Base-by-base conservation (phyloP, 2,888 invertebrate species). In the Gandaritis pyraliata region DNA sequence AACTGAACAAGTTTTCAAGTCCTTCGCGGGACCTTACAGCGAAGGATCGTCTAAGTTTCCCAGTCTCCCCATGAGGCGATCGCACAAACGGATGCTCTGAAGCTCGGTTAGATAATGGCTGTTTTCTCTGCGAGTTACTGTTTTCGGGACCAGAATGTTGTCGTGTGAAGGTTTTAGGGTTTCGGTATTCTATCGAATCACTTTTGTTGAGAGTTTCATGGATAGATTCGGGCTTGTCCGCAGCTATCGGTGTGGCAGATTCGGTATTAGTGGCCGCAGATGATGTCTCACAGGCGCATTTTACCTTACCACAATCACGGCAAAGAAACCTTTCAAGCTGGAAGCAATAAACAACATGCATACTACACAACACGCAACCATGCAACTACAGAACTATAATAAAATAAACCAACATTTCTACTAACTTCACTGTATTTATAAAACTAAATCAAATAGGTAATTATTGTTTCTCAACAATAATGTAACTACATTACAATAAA, bases 321-420 rank as follows among this genome's bases (percentile, higher is more conserved):
- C 95, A 95, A 93, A 95, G 94, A 94, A 94, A 94, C 89, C 94
- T 94, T 93, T 94, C 94, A 94, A 95, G 94, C 95, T 95, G 94
- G 81, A 94, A 94, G 94, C 93, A 94, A 90, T 93, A 93, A 93
- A 93, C 83, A 82, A 86, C 93, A 93, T 93, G 92, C 93, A 87
- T 74, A 87, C 92, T 91, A 91, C 88, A 82, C 84, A 80, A 82
- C 83, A 86, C 72, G 76, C 83, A 80, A 82, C 79, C 89, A 88
- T 89, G 90, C 90, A 80, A 76, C 64, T 65, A 69, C 61, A 38
- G 67, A 68, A 70, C 58, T 51, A 57, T 56, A 62, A 58, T 73
- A 67, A 70, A 66, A 64, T 70, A 61, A 59, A 63, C 58, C 51
- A 64, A 51, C 41, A 33, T 46, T 47, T 57, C 43, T 61, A 66